Evolutionary conservation across 1,140 invertebrate genomes (phyloP), one percentile per base, ranked within the genome.

Genomic region (Bombus confusus): DNA sequence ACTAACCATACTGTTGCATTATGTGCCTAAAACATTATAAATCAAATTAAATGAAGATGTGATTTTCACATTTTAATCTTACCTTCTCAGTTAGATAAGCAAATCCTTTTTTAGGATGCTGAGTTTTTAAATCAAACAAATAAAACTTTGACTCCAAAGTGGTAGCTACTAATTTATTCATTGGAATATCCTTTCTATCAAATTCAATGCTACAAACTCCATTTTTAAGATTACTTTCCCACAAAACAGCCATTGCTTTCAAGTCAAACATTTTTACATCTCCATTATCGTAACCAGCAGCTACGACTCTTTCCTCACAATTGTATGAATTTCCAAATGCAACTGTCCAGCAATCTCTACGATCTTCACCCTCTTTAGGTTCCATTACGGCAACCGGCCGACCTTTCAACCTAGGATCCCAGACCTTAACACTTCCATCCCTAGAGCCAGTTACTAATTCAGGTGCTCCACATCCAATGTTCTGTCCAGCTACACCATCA

Each of bases 251-350:
- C 97, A 99, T 98, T 25, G 96, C 96, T 88, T 97, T 96, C n/a
- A 99, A 95, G 95, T 99, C 98, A 94, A 99, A 99, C 94, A 99
- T 96, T 95, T 99, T 99, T 0, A 99, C 94, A 94, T 99, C 99
- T 0, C 99, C 99, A 95, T 99, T 99, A 92, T 99, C 99, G 94
- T 99, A 99, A 8, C 99, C 99, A 64, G 98, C 97, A 85, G 97
- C 97, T 1, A 99, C 96, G 81, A 98, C 96, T 81, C 98, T 95
- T 91, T 99, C 98, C 57, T 98, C 96, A 37, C 97, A 96, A 93
- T 98, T 98, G 92, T 97, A 98, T 0, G 98, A 97, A 95, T 99
- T 97, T 3, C 98, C 98, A 92, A 99, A 98, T 25, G 97, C 96
- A 18, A 98, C 98, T 8, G 97, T 94, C 98, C 98, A 99, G 93